Conservation (phyloP, 2,888 invertebrate genomes). For the Sthenelais limicola region DNA sequence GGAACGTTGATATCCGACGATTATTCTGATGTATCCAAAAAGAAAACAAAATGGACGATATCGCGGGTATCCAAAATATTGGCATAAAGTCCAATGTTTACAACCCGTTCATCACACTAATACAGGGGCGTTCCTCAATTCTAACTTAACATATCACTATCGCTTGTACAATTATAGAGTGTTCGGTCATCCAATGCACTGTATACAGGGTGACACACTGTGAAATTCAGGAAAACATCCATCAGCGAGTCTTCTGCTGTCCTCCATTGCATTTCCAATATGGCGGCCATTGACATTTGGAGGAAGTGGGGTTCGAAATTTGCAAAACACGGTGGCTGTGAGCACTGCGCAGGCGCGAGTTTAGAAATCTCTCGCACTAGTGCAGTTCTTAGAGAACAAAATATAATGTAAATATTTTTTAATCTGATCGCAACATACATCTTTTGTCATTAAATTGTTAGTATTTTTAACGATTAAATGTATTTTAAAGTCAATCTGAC, state of each 20-base stretch:
- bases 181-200: slow-evolving; percentile 31
- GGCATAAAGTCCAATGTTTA: slow-evolving; percentile 33
- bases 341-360: slow-evolving; percentile 44
- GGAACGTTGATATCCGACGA: too few species aligned
- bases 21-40: slow-evolving; percentile 25
- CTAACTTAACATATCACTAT: neutral
- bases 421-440: too few species aligned
- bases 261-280: slow-evolving; percentile 48
- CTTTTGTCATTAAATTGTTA: too few species aligned
- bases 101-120: slow-evolving; percentile 28
- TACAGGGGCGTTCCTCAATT: slow-evolving; percentile 32
- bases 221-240: slow-evolving; percentile 35
- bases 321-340: slow-evolving; percentile 34
- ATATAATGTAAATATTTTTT: neutral
- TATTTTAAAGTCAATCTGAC: too few species aligned
- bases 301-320: slow-evolving; percentile 41
- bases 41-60: slow-evolving; percentile 40
- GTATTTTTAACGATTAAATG: too few species aligned
- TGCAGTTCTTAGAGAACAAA: neutral
- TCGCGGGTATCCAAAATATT: slow-evolving; percentile 32
- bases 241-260: slow-evolving; percentile 21
- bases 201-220: slow-evolving; percentile 37
- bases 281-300: slow-evolving; percentile 64
- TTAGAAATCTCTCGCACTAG: slow-evolving; percentile 14
- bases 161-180: neutral